Base-by-base conservation (phyloP, 1,140 invertebrate genomes). In the Orius insidiosus region DNA sequence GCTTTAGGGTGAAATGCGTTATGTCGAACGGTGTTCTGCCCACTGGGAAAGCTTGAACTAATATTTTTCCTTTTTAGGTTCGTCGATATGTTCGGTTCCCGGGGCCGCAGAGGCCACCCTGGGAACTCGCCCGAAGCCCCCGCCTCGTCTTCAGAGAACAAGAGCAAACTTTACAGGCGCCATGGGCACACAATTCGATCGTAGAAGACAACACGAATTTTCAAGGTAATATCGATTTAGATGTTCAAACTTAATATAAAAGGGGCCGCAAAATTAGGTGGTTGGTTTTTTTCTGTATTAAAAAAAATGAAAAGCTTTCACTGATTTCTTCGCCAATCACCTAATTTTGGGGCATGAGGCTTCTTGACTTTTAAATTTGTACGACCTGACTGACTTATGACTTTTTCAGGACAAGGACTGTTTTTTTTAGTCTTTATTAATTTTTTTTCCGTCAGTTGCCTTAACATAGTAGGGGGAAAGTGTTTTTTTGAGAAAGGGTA, bases 71-170 rank as follows among this genome's bases (percentile, higher is more conserved):
- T 36, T 36, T 11, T 40, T 40, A 40, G 38, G 41, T 43, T n/a
- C n/a, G 47, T 15, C 32, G 47, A 10, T 49, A 44, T 24, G 47
- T 49, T 34, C 34, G 47, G 33, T 49, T 49, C 19, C 47, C 47
- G 3, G 47, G 47, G 2, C 18, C 36, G 6, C 38, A 40, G 38
- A 13, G 38, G 18, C n/a, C 38, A 18, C 47, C 47, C 2, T 49
- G 47, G 47, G 41, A 49, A 7, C 13, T 37, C 30, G 14, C 32
- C 16, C 41, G 47, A 5, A 49, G 47, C 10, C 47, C 47, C 2
- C 30, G 47, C 5, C 42, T 49, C 9, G 47, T 49, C 41, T 49
- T 49, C 47, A 44, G 47, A 13, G 47, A 49, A 19, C 42, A 15
- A 8, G 47, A 45, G 13, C 37, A 9, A 31, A 35, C 11, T 30